Percentiles rank a stretch among this genome's conserved stretches.
These are phyloP conservation scores for Sebastes steindachneri DNA, from an alignment of 2,797 vertebrate genomes.

Conservation along the genomic window DNA sequence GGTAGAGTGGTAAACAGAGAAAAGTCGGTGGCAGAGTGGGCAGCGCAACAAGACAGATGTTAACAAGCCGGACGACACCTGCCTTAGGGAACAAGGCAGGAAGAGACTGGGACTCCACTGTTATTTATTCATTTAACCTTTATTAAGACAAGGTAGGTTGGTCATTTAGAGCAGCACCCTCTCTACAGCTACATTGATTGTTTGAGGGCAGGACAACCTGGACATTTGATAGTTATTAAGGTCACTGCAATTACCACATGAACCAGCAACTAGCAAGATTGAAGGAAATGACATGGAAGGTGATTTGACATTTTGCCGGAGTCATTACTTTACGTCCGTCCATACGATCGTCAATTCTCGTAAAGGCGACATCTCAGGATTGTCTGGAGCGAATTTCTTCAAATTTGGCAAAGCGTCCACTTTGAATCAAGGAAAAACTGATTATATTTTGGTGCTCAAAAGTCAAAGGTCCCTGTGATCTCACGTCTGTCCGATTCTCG, in stretches of 20 bases:
- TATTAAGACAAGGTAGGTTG: neutral
- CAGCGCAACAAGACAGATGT: slow-evolving; percentile 32
- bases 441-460: no score
- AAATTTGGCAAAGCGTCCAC: no score
- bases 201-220: neutral
- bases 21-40: slow-evolving; percentile 6
- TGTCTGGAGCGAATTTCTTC: no score
- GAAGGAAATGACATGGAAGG: neutral
- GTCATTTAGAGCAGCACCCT: neutral
- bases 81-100: slow-evolving; percentile 7
- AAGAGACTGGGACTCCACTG: neutral
- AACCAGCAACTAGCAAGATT: neutral
- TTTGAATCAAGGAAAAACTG: no score
- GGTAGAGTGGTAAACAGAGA: neutral
- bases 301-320: neutral
- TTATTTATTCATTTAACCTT: slow-evolving; percentile 22
- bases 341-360: no score
- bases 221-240: neutral
- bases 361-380: no score
- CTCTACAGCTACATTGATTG: neutral
- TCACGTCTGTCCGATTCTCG: no score
- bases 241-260: neutral
- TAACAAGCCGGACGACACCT: slow-evolving; percentile 31
- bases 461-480: no score
- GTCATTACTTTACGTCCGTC: neutral